Evolutionary conservation across 2,888 invertebrate species (phyloP).

Genomic region (Anthoptus insignis): DNA sequence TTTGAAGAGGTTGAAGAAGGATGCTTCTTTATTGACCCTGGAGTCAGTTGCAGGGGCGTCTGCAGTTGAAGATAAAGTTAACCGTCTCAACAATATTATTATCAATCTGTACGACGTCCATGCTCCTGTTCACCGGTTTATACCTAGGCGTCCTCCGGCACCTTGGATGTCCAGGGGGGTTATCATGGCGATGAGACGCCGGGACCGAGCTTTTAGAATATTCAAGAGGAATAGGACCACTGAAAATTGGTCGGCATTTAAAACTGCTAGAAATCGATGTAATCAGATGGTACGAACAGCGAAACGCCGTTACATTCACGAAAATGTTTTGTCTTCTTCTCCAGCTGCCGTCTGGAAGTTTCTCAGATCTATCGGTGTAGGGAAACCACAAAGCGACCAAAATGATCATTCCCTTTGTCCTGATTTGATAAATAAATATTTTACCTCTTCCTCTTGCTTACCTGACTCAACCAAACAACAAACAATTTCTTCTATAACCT

Average conservation of each 20-base stretch:
- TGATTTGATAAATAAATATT: not conserved
- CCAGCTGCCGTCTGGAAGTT: conserved; percentile 20
- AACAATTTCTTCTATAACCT: not conserved
- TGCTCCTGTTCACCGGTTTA: conserved; percentile 10
- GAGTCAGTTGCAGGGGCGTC: not conserved
- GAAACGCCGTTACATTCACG: no score
- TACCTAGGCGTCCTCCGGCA: not conserved
- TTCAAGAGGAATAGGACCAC: conserved; percentile 1
- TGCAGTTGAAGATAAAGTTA: conserved; percentile 11
- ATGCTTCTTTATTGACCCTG: not conserved
- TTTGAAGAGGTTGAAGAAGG: not conserved
- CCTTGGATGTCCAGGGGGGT: conserved; percentile 4
- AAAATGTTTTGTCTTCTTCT: conserved; percentile 12
- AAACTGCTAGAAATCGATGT: not conserved
- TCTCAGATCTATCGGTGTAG: conserved; percentile 3
- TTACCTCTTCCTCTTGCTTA: not conserved
- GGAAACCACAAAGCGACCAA: not conserved
- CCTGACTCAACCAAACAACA: not conserved
- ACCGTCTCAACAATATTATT: not conserved
- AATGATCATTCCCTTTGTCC: not conserved
- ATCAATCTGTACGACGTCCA: conserved; percentile 3
- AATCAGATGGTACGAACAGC: conserved; percentile 8
- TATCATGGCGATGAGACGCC: not conserved
- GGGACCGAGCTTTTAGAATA: conserved; percentile 2
- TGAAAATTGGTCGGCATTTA: not conserved